Conservation (phyloP, 2,888 invertebrate genomes). For the Lithophane semibrunnea region DNA sequence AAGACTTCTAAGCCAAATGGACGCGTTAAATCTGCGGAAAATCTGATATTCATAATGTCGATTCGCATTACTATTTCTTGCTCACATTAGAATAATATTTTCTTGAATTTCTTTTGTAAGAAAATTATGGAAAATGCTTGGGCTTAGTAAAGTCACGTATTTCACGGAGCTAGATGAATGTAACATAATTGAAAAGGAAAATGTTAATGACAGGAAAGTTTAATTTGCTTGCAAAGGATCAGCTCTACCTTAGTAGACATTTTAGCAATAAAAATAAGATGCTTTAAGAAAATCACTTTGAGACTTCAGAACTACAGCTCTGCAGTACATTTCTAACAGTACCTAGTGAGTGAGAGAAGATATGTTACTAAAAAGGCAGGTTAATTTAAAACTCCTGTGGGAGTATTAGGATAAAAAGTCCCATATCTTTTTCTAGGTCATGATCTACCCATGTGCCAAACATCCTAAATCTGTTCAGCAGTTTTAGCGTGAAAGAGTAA, state of each 20-base stretch:
- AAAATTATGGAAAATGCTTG: neutral
- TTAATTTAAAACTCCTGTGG: too few relatives aligned
- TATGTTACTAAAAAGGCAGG: neutral
- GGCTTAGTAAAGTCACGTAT: neutral
- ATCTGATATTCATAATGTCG: conserved; percentile 16
- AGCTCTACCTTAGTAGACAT: neutral
- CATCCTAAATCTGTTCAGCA: too few relatives aligned
- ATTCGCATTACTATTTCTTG: conserved; percentile 14
- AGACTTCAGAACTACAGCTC: neutral
- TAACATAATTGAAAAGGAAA: neutral
- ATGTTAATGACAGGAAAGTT: neutral
- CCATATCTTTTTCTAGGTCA: too few relatives aligned
- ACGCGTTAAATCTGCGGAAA: conserved; percentile 26
- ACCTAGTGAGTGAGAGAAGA: too few relatives aligned
- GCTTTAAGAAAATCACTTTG: neutral
- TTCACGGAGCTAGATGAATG: neutral
- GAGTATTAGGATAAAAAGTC: too few relatives aligned
- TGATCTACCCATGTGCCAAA: too few relatives aligned
- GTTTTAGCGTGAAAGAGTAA: too few relatives aligned
- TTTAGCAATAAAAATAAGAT: neutral
- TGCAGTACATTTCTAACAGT: neutral
- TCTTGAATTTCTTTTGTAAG: neutral
- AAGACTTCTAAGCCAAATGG: conserved; percentile 36
- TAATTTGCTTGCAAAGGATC: neutral
- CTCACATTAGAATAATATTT: neutral